Evolutionary conservation across 2,797 vertebrate genomes (phyloP), one percentile per base, ranked within the genome.

Genomic region (Enteromius anoplus): DNA sequence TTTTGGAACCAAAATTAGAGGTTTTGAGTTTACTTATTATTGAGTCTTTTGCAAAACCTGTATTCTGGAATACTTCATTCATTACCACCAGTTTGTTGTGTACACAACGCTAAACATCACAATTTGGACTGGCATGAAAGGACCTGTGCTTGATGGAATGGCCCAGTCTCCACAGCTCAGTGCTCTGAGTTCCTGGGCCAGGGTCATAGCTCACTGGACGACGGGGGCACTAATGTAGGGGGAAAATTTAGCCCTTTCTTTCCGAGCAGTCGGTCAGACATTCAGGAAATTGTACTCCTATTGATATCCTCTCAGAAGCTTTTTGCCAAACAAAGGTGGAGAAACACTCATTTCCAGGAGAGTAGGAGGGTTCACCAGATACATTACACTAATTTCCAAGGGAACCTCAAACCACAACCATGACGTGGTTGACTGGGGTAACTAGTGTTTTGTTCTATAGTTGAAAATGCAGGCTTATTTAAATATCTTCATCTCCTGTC

Each of bases 211-310:
- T 88, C 85, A 84, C 81, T 85, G 87, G 80, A 90, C 76, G 82
- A 87, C 86, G 81, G 90, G 90, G 92, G 89, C 86, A 87, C 82
- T 84, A 68, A 83, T 71, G 66, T 78, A 75, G 58, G 49, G 47
- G 65, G 58, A 29, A 26, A 15, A 29, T 23, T 90, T 92, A 91
- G 90, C 71, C 93, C 88, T 92, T 94, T 94, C 91, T 93, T 89
- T 92, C 87, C 88, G 90, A 84, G 84, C 89, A 55, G 87, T 93
- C 90, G 91, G 81, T 93, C 91, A 91, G 92, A 91, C 90, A 91
- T 87, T 84, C 89, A 92, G 91, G 92, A 93, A 92, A 91, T 93
- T 93, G 88, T 86, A 87, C 86, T 89, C 87, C 91, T 85, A 92
- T 87, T 91, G 89, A 91, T 91, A 88, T 90, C 86, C 78, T 65